Percentiles rank a stretch among this genome's conserved stretches.
These are phyloP conservation scores for Leucozona laternaria DNA, from an alignment of 2,888 invertebrate genomes.

Conservation along the genomic window DNA sequence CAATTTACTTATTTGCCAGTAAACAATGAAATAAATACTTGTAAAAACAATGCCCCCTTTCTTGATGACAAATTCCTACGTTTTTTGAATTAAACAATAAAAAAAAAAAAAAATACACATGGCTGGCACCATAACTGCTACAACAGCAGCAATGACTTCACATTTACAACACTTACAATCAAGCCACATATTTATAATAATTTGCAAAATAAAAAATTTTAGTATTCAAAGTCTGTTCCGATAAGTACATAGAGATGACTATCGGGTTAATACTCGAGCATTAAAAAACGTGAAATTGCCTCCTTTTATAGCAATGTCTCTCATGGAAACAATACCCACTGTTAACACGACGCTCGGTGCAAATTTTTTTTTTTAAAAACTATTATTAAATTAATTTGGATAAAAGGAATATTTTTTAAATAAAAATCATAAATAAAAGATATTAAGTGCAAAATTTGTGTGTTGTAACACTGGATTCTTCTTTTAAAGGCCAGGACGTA, in stretches of 20 bases:
- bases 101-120: background rate
- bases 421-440: too few relatives aligned
- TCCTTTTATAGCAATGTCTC: conserved; percentile 48
- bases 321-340: conserved; percentile 34
- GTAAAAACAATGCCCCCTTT: conserved; percentile 17
- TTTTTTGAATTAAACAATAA: conserved; percentile 42
- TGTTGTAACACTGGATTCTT: too few relatives aligned
- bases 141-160: conserved; percentile 53
- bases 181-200: background rate
- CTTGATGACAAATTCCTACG: conserved; percentile 50
- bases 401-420: conserved; percentile 36
- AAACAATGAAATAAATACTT: conserved; percentile 45
- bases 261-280: conserved; percentile 52
- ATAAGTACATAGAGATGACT: conserved; percentile 58
- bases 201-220: conserved; percentile 37
- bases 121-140: background rate
- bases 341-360: too few relatives aligned
- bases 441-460: too few relatives aligned
- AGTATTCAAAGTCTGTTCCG: conserved; percentile 58
- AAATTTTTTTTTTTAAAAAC: too few relatives aligned
- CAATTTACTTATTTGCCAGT: conserved; percentile 43
- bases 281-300: conserved; percentile 49
- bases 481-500: too few relatives aligned
- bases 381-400: conserved; percentile 54
- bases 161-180: conserved; percentile 24